Conservation (phyloP, 35 echinoderm and acorn worm species). For the Eucidaris tribuloides region DNA sequence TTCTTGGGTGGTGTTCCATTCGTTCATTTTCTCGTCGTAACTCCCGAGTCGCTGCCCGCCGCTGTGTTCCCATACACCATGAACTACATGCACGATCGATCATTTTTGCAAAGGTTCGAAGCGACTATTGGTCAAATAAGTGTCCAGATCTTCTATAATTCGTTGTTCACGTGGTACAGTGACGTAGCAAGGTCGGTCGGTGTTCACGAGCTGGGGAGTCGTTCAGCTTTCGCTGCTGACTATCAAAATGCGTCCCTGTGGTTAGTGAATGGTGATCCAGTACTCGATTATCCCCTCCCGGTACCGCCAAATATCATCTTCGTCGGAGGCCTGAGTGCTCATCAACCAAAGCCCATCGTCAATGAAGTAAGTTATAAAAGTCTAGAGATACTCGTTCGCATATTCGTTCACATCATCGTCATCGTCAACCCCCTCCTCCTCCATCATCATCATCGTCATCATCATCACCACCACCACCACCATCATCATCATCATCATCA, state of each 20-base stretch:
- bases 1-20: neutral
- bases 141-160: neutral
- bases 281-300: neutral
- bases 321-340: neutral
- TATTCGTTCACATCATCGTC: too few species aligned
- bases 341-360: neutral
- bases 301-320: neutral
- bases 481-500: too few species aligned
- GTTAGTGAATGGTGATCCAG: neutral
- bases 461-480: too few species aligned
- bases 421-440: too few species aligned
- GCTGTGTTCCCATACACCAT: neutral
- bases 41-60: neutral
- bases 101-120: neutral
- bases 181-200: neutral
- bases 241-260: neutral
- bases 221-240: neutral
- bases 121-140: neutral
- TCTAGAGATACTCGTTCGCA: neutral
- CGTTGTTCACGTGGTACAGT: neutral
- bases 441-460: too few species aligned
- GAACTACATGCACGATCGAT: neutral
- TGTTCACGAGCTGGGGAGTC: neutral
- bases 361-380: neutral
- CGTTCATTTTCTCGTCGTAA: neutral